A percentile compares a stretch with the other conserved stretches of the same genome.
Conservation (phyloP, 2,113 vertebrate genomes). For the Panthera uncia region DNA sequence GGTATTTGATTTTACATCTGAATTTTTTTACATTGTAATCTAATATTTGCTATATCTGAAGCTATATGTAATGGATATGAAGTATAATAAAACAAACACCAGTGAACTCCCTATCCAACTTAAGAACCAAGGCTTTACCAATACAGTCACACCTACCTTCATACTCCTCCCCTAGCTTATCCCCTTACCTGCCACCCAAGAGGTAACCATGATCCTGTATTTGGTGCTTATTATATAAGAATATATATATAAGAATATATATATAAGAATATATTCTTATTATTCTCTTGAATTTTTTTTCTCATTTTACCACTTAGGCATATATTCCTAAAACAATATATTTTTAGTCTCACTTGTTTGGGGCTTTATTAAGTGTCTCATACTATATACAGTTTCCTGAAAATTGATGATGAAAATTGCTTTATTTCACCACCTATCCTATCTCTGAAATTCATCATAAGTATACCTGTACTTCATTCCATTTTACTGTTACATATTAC, state of each 20-base stretch:
- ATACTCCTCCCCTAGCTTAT: too few species aligned
- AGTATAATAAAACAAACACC: neutral
- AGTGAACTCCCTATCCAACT: neutral
- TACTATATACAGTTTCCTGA: neutral
- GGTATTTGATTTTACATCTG: constrained; percentile 14
- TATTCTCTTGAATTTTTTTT: neutral
- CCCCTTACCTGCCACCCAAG: neutral
- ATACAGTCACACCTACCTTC: neutral
- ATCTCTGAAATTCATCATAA: neutral
- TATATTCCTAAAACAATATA: neutral
- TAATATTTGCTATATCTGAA: neutral
- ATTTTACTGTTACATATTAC: constrained; percentile 16
- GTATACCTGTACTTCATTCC: neutral
- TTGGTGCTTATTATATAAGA: neutral
- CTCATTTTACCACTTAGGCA: neutral
- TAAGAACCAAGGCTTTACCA: neutral
- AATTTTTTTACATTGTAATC: neutral
- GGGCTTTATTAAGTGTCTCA: neutral
- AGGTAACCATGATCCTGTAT: neutral
- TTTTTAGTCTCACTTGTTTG: constrained; percentile 2
- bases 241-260: too few species aligned
- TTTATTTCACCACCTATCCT: neutral
- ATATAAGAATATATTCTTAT: neutral
- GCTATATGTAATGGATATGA: neutral
- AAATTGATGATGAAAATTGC: neutral